Conservation (phyloP, 2,797 vertebrate genomes). For the Gobionotothen gibberifrons region DNA sequence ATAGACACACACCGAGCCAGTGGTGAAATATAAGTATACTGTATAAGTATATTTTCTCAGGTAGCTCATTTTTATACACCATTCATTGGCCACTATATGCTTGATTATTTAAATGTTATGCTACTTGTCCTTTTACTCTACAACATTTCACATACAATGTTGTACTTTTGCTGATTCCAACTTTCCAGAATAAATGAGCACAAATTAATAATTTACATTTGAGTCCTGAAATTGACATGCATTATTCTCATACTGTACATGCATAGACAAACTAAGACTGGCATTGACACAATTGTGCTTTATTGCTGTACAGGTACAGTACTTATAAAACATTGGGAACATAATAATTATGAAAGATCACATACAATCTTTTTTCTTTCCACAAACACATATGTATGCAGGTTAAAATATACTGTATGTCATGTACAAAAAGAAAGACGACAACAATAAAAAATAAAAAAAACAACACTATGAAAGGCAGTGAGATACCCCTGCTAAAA, state of each 20-base stretch:
- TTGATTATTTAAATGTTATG: too few relatives aligned
- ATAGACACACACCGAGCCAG: background rate
- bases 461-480: conserved; percentile 75
- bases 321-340: conserved; percentile 86
- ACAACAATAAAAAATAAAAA: conserved; percentile 58
- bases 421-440: conserved; percentile 78
- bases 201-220: background rate
- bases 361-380: conserved; percentile 75
- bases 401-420: conserved; percentile 77
- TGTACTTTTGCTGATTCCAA: too few relatives aligned
- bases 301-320: conserved; percentile 88
- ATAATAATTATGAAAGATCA: conserved; percentile 83
- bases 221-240: too few relatives aligned
- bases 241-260: background rate
- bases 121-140: too few relatives aligned
- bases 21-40: background rate
- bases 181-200: too few relatives aligned
- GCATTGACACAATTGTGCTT: conserved; percentile 83
- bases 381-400: conserved; percentile 82
- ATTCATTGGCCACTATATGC: too few relatives aligned
- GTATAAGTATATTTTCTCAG: too few relatives aligned
- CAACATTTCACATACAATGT: too few relatives aligned
- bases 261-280: conserved; percentile 17
- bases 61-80: too few relatives aligned
- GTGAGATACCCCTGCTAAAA: conserved; percentile 64